These are phyloP conservation scores for Agrotis puta DNA, from an alignment of 2,888 invertebrate genomes.

Conservation along the genomic window DNA sequence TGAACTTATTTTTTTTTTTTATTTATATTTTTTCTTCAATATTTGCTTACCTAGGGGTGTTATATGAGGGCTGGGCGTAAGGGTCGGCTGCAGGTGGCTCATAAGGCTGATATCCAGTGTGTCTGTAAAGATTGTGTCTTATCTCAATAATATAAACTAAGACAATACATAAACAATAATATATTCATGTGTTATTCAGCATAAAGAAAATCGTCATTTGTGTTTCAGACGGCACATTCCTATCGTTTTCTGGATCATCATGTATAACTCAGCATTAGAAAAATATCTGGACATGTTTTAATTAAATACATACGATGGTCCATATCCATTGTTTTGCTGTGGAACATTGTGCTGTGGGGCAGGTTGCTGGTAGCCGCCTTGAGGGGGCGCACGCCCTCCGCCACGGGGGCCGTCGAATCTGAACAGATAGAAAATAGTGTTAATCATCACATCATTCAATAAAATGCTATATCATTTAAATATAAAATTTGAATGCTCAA, in stretches of 20 bases:
- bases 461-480: not conserved
- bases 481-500: constrained; percentile 12
- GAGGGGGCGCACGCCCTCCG: constrained; percentile 75
- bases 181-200: constrained; percentile 68
- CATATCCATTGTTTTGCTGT: constrained; percentile 83
- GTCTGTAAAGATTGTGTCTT: constrained; percentile 70
- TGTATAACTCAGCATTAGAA: constrained; percentile 41
- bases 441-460: not conserved
- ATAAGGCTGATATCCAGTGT: constrained; percentile 86
- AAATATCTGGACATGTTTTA: not conserved
- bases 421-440: not conserved
- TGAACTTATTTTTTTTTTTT: not conserved
- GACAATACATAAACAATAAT: not conserved
- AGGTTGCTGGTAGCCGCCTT: constrained; percentile 78
- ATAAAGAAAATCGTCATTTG: constrained; percentile 81
- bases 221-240: constrained; percentile 91
- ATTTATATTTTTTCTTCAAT: too few species aligned
- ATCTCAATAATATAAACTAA: constrained; percentile 15
- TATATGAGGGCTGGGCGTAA: constrained; percentile 83
- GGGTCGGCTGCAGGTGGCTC: constrained; percentile 83
- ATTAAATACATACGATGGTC: constrained; percentile 77
- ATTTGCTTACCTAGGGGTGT: constrained; percentile 76
- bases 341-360: constrained; percentile 76
- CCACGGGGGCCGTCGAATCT: constrained; percentile 85
- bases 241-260: constrained; percentile 89